These are phyloP conservation scores for Melanotus villosus DNA, from an alignment of 2,888 invertebrate species.

Conservation along the genomic window DNA sequence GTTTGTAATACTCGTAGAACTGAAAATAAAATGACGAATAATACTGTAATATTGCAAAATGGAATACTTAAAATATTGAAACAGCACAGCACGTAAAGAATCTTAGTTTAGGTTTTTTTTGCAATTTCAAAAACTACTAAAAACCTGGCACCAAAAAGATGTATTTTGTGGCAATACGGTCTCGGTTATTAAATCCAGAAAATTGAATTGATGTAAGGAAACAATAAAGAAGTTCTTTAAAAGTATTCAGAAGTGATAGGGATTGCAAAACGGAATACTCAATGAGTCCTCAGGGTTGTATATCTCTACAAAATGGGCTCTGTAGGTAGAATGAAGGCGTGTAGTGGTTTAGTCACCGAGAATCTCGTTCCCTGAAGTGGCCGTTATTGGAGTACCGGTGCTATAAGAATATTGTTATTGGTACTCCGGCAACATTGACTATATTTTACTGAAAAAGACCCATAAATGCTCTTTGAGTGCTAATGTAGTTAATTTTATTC, in stretches of 20 bases:
- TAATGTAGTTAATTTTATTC: background rate
- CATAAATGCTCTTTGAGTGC: background rate
- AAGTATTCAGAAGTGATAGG: conserved; percentile 42
- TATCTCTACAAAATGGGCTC: conserved; percentile 45
- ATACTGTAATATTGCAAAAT: too few species aligned
- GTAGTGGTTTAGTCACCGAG: conserved; percentile 49
- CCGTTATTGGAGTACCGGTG: conserved; percentile 41
- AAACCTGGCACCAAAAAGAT: too few species aligned
- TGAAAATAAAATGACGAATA: too few species aligned
- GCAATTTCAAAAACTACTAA: too few species aligned
- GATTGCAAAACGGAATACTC: conserved; percentile 48
- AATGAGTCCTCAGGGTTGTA: conserved; percentile 47
- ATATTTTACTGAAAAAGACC: conserved; percentile 36
- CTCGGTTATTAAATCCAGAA: conserved; percentile 3
- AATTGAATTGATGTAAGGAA: conserved; percentile 33
- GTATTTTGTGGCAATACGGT: too few species aligned
- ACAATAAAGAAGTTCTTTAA: conserved; percentile 37
- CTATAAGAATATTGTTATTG: conserved; percentile 49
- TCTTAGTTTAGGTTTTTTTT: too few species aligned
- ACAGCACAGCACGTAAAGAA: too few species aligned
- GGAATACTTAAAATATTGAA: too few species aligned
- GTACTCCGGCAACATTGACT: conserved; percentile 36
- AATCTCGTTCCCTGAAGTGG: conserved; percentile 49
- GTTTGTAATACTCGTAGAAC: too few species aligned
- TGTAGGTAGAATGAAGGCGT: conserved; percentile 47